A percentile compares a stretch with the other conserved stretches of the same genome.
These are phyloP conservation scores for Argyrosomus japonicus DNA, from an alignment of 2,113 vertebrate genomes.

Conservation along the genomic window DNA sequence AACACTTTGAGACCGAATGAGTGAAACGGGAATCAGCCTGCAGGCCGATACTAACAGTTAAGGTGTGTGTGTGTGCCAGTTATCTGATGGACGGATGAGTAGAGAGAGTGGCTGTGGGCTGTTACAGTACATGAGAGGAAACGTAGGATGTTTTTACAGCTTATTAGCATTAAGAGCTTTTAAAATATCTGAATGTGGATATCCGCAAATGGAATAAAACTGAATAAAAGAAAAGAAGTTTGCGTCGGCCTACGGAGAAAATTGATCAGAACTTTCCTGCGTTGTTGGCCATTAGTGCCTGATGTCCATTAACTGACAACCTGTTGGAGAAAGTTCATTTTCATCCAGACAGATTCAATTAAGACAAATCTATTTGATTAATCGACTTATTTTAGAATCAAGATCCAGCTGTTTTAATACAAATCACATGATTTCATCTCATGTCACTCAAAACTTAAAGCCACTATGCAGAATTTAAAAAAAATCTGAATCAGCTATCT, in stretches of 20 bases:
- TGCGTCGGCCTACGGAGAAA: neutral
- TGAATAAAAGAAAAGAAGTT: neutral
- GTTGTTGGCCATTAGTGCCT: neutral
- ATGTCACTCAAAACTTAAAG: too few species aligned
- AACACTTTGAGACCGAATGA: constrained; percentile 22
- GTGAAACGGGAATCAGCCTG: constrained; percentile 5
- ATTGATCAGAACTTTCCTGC: neutral
- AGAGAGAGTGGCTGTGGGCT: constrained; percentile 9
- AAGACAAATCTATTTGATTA: neutral
- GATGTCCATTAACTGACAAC: neutral
- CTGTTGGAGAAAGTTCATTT: neutral
- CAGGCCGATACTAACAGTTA: constrained; percentile 14
- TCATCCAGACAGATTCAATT: neutral
- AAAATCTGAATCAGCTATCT: neutral
- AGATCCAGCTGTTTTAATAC: too few species aligned
- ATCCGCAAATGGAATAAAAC: neutral
- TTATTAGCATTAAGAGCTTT: constrained; percentile 27
- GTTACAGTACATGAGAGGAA: constrained; percentile 21
- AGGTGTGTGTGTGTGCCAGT: constrained; percentile 1
- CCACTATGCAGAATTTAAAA: neutral
- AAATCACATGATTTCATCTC: too few species aligned
- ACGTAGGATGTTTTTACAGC: constrained; percentile 13
- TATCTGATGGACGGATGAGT: constrained; percentile 25
- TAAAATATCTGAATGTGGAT: constrained; percentile 2
- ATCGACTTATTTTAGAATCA: too few species aligned